Conservation (phyloP, 1,140 invertebrate species). For the Brachionus sp. region DNA sequence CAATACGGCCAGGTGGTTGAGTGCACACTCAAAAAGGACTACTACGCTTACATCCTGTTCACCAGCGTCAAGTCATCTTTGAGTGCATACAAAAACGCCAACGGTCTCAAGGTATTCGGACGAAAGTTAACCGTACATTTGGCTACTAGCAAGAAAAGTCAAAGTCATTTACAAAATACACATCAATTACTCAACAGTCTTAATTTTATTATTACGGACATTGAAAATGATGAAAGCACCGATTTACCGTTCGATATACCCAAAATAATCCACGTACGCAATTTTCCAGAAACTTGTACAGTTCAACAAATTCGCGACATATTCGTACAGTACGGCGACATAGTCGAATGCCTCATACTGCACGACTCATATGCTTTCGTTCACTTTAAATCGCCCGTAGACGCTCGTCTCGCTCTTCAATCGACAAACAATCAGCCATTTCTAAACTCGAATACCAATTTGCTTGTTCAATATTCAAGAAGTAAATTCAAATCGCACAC, state of each 20-base stretch:
- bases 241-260: background rate
- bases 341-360: constrained; percentile 35
- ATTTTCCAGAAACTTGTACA: constrained; percentile 38
- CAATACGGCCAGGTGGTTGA: constrained; percentile 42
- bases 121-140: constrained; percentile 38
- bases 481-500: constrained; percentile 29
- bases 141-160: constrained; percentile 42
- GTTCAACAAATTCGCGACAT: constrained; percentile 29
- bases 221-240: background rate
- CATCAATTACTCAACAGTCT: background rate
- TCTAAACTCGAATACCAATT: background rate
- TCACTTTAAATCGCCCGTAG: constrained; percentile 28
- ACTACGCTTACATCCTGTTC: constrained; percentile 39
- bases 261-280: constrained; percentile 39
- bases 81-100: constrained; percentile 30
- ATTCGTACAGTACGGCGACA: constrained; percentile 34
- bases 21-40: constrained; percentile 45
- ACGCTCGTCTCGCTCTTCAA: constrained; percentile 31
- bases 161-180: constrained; percentile 27
- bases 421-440: constrained; percentile 35
- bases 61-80: background rate
- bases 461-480: constrained; percentile 34
- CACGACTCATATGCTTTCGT: constrained; percentile 45
- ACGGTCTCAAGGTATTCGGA: constrained; percentile 22
- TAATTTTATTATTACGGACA: background rate